Evolutionary conservation across 2,113 vertebrate genomes (phyloP).

Genomic region (Panthera leo): DNA sequence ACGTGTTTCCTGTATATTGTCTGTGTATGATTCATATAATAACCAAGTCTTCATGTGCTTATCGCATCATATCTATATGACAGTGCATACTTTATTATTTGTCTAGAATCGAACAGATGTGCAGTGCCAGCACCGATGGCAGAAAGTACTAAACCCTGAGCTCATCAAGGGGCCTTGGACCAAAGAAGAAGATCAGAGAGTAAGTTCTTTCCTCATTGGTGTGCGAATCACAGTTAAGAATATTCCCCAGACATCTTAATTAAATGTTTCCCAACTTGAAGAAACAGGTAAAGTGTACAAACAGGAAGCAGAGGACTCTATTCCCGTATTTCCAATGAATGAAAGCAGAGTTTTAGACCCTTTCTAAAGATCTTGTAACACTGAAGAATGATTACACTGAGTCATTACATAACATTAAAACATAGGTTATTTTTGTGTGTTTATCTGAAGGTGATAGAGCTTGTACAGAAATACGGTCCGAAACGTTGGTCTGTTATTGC

Average conservation of each 20-base stretch:
- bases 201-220: constrained; percentile 80
- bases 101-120: constrained; percentile 97
- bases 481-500: constrained; percentile 99
- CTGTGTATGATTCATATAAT: neutral
- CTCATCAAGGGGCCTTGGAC: constrained; percentile 99
- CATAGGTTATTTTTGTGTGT: constrained; percentile 84
- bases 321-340: constrained; percentile 60
- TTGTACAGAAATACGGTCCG: constrained; percentile 99
- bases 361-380: constrained; percentile 73
- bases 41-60: neutral
- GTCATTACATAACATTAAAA: constrained; percentile 81
- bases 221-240: constrained; percentile 22
- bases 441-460: constrained; percentile 95
- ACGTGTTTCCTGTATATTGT: neutral
- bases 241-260: constrained; percentile 1
- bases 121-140: constrained; percentile 99
- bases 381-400: constrained; percentile 62
- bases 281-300: constrained; percentile 58
- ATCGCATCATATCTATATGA: neutral
- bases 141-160: constrained; percentile 99
- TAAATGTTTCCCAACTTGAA: constrained; percentile 38
- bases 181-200: constrained; percentile 99
- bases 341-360: constrained; percentile 63
- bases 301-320: constrained; percentile 47
- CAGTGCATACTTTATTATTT: constrained; percentile 54